These are phyloP conservation scores for Drosophila aldrichi DNA, from an alignment of 2,888 invertebrate species.

Conservation along the genomic window DNA sequence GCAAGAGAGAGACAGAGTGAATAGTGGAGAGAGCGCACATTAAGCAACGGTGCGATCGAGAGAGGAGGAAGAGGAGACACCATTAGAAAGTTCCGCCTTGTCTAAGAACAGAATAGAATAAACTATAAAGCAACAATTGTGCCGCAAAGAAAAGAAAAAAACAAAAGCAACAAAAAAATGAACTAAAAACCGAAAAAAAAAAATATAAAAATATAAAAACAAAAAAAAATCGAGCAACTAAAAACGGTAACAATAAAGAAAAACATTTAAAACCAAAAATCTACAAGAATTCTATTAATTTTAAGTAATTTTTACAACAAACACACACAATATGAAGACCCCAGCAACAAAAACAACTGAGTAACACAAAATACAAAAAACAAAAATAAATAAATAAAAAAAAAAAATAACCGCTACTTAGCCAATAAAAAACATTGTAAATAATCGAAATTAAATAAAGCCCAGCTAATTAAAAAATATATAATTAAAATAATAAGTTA, in stretches of 20 bases:
- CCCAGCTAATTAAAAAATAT: conserved; percentile 25
- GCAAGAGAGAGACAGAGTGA: conserved; percentile 23
- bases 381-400: conserved; percentile 16
- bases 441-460: conserved; percentile 51
- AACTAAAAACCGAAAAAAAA: conserved; percentile 43
- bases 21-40: conserved; percentile 20
- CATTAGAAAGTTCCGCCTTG: conserved; percentile 50
- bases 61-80: conserved; percentile 25
- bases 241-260: conserved; percentile 78
- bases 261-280: conserved; percentile 81
- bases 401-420: conserved; percentile 56
- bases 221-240: conserved; percentile 65
- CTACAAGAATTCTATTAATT: conserved; percentile 79
- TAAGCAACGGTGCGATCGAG: conserved; percentile 23
- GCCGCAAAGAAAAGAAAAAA: conserved; percentile 68
- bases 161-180: conserved; percentile 50
- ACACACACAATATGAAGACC: conserved; percentile 54
- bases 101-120: conserved; percentile 37
- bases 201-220: conserved; percentile 49
- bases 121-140: conserved; percentile 80
- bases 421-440: conserved; percentile 71
- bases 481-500: conserved; percentile 24
- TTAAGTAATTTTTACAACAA: conserved; percentile 81
- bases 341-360: conserved; percentile 63
- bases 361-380: conserved; percentile 57